Percentiles rank a stretch among this genome's conserved stretches.
Conservation (phyloP, 2,888 invertebrate genomes). For the Bombylius major region DNA sequence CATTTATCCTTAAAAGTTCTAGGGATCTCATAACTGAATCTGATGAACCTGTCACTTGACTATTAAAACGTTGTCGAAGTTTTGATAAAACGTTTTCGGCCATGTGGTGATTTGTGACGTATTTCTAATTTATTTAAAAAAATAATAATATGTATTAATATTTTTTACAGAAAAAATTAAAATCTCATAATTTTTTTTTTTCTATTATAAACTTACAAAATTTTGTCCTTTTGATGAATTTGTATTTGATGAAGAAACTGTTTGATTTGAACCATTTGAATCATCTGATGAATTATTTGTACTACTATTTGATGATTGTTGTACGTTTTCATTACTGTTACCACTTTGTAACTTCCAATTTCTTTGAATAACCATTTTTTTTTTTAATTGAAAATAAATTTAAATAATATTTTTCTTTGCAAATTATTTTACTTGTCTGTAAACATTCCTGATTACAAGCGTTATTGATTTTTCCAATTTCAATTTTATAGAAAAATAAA, state of each 20-base stretch:
- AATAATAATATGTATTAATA: neutral
- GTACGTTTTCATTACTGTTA: conserved; percentile 20
- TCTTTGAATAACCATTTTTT: conserved; percentile 33
- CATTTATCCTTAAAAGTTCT: conserved; percentile 46
- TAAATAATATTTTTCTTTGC: too few relatives aligned
- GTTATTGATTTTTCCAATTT: too few relatives aligned
- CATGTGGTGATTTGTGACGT: conserved; percentile 31
- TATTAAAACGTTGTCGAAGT: conserved; percentile 28
- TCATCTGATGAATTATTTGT: conserved; percentile 28
- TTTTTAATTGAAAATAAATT: too few relatives aligned
- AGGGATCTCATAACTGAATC: conserved; percentile 39
- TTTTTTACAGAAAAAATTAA: too few relatives aligned
- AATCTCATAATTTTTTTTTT: neutral
- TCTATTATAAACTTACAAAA: neutral
- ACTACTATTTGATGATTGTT: conserved; percentile 25
- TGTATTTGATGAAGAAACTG: conserved; percentile 19
- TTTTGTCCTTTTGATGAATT: conserved; percentile 6
- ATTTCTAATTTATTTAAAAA: conserved; percentile 21
- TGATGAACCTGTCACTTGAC: conserved; percentile 23
- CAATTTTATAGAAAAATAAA: too few relatives aligned
- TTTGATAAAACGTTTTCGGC: conserved; percentile 30
- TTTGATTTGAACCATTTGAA: conserved; percentile 35
- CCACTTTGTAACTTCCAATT: conserved; percentile 33
- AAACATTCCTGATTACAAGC: too few relatives aligned
- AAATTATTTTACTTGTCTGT: too few relatives aligned